Conservation (phyloP, 2,888 invertebrate species). For the Drepanosiphum platanoidis region DNA sequence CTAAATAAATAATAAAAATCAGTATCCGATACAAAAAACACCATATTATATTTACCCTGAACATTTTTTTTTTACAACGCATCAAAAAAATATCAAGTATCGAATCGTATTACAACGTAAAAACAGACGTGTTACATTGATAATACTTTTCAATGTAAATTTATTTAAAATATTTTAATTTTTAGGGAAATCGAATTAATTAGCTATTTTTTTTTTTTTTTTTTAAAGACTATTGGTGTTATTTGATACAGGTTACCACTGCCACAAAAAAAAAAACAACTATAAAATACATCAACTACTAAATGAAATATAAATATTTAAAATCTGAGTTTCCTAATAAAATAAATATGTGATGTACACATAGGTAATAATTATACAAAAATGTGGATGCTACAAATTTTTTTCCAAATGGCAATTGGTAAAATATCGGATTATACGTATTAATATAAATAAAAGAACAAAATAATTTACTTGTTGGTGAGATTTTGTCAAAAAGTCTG, state of each 20-base stretch:
- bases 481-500: no score
- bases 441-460: no score
- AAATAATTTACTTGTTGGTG: no score
- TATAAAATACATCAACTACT: no score
- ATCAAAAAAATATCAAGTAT: neutral
- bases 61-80: neutral
- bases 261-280: conserved; percentile 3
- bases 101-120: neutral
- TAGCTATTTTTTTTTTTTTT: neutral
- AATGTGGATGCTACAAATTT: neutral
- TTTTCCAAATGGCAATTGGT: neutral
- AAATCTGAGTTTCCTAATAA: conserved; percentile 10
- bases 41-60: neutral
- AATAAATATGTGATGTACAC: conserved; percentile 41
- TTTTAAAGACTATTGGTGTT: neutral
- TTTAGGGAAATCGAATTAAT: neutral
- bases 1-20: neutral
- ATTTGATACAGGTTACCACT: conserved; percentile 31
- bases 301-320: conserved; percentile 19
- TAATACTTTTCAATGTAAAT: neutral
- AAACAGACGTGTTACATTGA: neutral
- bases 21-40: conserved; percentile 1
- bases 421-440: no score
- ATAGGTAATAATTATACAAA: neutral
- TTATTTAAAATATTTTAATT: neutral